Base-by-base conservation (phyloP, 2,113 vertebrate species). In the Numenius arquata region DNA sequence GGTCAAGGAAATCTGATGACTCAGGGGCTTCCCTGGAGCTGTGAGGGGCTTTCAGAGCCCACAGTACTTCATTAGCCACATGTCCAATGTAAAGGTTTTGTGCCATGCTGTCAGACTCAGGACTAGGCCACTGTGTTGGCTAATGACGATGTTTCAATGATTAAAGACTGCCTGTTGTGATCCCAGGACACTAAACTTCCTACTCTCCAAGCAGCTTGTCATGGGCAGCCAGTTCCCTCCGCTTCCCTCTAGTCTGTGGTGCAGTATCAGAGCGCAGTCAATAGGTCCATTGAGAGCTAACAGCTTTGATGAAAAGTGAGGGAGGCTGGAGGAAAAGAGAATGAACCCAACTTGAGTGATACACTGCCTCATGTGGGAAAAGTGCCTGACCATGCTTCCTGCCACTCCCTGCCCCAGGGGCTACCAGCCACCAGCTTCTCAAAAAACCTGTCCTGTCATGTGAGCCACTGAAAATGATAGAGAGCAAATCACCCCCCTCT, bases 371-470 rank as follows among this genome's bases (percentile, higher is more conserved):
- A 7, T 1, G 10, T 11, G 13, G 40, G 41, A 8, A 58, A 94
- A 65, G 23, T 5, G 53, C 20, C 40, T 38, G 58, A 23, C 12
- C 1, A 0, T 21, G n/a, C 7, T 45, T 85, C 43, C 59, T 67
- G 50, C 19, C 1, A 8, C 26, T 65, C 27, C 20, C 17, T 15
- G 1, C 21, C 20, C 56, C 23, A 26, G 23, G 16, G 13, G 11
- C 5, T 58, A 36, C 18, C 0, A 4, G 48, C 10, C 25, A 22
- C 12, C 2, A 32, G 19, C 45, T 63, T 78, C 67, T 43, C 81
- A 70, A 68, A 90, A 45, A 36, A 17, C 22, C 20, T 40, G 5
- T 6, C 23, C 17, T 65, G 65, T 58, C 0, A 0, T 10, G 4
- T 21, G 5, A 55, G 70, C 8, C 40, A 20, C 6, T 73, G 29